Conservation (phyloP, 2,113 vertebrate genomes). For the Craseonycteris thonglongyai region DNA sequence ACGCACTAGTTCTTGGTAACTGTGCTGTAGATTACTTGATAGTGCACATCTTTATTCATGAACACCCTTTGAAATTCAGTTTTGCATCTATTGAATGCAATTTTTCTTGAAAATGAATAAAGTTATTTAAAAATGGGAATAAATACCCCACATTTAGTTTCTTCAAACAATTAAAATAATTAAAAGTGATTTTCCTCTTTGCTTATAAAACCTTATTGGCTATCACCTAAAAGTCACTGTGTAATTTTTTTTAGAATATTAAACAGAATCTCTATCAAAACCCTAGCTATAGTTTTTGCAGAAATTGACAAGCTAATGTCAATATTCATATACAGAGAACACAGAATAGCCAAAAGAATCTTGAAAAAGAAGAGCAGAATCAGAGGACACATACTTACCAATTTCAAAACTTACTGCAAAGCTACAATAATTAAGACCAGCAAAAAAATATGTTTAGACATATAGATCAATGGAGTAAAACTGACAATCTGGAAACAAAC, state of each 20-base stretch:
- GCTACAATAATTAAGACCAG: constrained; percentile 1
- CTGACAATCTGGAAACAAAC: neutral
- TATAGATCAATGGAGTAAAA: neutral
- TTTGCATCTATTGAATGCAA: constrained; percentile 50
- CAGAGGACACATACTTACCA: neutral
- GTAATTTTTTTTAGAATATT: neutral
- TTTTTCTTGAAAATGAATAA: constrained; percentile 57
- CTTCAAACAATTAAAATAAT: constrained; percentile 69
- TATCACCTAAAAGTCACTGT: neutral
- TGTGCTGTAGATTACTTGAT: constrained; percentile 68
- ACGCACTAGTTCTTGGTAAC: constrained; percentile 63
- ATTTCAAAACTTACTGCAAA: constrained; percentile 29
- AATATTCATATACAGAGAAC: constrained; percentile 15
- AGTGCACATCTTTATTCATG: constrained; percentile 79
- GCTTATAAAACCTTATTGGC: neutral
- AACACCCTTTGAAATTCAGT: constrained; percentile 62
- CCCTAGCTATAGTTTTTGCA: neutral
- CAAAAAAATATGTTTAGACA: neutral
- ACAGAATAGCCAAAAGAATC: constrained; percentile 3
- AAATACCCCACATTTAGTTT: constrained; percentile 37
- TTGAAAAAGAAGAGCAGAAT: neutral
- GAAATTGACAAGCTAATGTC: constrained; percentile 26
- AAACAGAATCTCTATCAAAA: neutral
- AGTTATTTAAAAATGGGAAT: constrained; percentile 75
- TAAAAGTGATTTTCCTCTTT: constrained; percentile 18